Conservation (phyloP, 2,797 vertebrate species). For the Chelon auratus region DNA sequence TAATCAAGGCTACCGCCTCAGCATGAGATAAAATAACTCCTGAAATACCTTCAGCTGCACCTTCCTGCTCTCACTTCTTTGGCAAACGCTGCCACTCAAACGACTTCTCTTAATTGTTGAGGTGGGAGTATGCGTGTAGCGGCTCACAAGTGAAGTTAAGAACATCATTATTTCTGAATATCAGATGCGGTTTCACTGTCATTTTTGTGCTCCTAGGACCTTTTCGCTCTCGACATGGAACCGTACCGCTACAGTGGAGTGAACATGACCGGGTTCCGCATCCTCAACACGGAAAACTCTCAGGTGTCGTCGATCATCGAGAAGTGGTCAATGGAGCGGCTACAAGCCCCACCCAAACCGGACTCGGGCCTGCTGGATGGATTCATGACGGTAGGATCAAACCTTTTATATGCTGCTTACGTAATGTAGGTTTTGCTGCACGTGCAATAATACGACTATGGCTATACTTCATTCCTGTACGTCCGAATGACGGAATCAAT, state of each 20-base stretch:
- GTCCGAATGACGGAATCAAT: constrained; percentile 32
- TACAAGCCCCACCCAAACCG: constrained; percentile 96
- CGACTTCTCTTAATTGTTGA: constrained; percentile 34
- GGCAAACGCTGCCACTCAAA: constrained; percentile 31
- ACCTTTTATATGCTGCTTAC: constrained; percentile 9
- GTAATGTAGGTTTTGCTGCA: constrained; percentile 32
- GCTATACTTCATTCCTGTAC: constrained; percentile 8
- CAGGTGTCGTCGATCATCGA: constrained; percentile 98
- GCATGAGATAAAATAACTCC: constrained; percentile 57
- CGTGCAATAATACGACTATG: constrained; percentile 28
- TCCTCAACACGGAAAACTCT: constrained; percentile 95
- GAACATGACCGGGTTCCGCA: constrained; percentile 98
- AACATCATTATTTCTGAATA: constrained; percentile 8
- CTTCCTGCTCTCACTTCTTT: constrained; percentile 23
- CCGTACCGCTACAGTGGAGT: constrained; percentile 97
- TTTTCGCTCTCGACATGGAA: constrained; percentile 97
- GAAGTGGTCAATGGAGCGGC: constrained; percentile 98
- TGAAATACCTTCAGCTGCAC: constrained; percentile 56
- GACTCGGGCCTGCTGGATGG: constrained; percentile 98
- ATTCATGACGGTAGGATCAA: constrained; percentile 94
- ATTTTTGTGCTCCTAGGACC: constrained; percentile 84
- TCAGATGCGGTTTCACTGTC: background rate
- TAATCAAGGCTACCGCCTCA: constrained; percentile 71
- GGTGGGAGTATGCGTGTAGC: constrained; percentile 8
- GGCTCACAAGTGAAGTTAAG: constrained; percentile 12